These are phyloP conservation scores for Cichlasoma orientale DNA, from an alignment of 2,797 vertebrate species.

Conservation along the genomic window DNA sequence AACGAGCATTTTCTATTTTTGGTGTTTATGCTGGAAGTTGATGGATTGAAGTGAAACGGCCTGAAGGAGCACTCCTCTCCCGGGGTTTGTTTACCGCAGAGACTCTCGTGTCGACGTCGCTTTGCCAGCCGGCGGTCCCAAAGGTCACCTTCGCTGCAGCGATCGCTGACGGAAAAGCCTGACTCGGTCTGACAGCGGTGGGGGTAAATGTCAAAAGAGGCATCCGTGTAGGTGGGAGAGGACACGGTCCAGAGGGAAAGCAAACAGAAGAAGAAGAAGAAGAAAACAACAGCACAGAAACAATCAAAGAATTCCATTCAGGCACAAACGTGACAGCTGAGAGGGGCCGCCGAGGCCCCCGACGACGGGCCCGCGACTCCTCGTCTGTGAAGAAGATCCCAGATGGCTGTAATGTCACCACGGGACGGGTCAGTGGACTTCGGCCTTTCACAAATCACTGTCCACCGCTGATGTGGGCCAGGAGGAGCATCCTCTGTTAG, in stretches of 20 bases:
- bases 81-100: constrained; percentile 17
- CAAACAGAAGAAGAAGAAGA: not conserved
- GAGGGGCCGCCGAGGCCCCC: constrained; percentile 34
- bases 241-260: constrained; percentile 21
- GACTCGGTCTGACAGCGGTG: constrained; percentile 22
- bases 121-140: constrained; percentile 4
- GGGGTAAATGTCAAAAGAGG: constrained; percentile 51
- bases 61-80: constrained; percentile 32
- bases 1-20: constrained; percentile 44
- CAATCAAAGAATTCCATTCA: constrained; percentile 70
- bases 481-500: constrained; percentile 26
- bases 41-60: constrained; percentile 52
- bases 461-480: constrained; percentile 24
- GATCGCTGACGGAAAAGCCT: constrained; percentile 11
- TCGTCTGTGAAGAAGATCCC: constrained; percentile 34
- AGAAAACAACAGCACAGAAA: constrained; percentile 44
- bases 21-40: constrained; percentile 56
- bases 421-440: constrained; percentile 43
- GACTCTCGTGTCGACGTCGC: constrained; percentile 14
- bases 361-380: constrained; percentile 31
- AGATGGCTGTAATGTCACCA: constrained; percentile 50
- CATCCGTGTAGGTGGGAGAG: constrained; percentile 27
- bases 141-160: constrained; percentile 42
- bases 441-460: constrained; percentile 39
- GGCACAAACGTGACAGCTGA: constrained; percentile 74